Conservation (phyloP, 2,888 invertebrate genomes). For the Minunthozetes semirufus region DNA sequence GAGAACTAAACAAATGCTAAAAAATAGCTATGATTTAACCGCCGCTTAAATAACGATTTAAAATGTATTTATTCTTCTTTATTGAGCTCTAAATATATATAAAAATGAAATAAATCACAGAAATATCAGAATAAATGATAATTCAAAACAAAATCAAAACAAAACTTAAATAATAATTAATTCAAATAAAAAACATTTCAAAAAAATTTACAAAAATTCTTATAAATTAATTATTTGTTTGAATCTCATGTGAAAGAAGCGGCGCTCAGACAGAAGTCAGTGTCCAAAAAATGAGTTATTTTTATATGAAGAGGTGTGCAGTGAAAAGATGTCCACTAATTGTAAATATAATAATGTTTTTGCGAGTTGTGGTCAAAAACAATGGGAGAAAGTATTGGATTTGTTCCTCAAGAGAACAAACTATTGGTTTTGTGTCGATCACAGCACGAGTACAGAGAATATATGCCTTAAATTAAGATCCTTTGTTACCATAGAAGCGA, state of each 20-base stretch:
- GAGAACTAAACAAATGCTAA: background rate
- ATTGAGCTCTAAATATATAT: slow-evolving; percentile 14
- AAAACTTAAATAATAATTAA: background rate
- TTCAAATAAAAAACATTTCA: background rate
- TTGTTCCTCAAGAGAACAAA: background rate
- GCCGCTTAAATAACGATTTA: background rate
- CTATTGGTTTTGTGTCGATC: background rate
- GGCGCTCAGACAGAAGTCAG: background rate
- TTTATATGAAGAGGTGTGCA: background rate
- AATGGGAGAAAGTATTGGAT: background rate
- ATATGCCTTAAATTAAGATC: background rate
- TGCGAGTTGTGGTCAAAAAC: background rate
- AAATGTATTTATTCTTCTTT: background rate
- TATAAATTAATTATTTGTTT: background rate
- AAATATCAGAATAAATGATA: background rate
- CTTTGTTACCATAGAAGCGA: background rate
- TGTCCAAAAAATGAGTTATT: background rate
- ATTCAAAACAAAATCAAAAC: background rate
- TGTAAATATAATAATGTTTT: background rate
- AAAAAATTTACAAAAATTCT: background rate
- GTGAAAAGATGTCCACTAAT: background rate
- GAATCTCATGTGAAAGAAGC: background rate
- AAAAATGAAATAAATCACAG: background rate
- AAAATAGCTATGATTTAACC: slow-evolving; percentile 12
- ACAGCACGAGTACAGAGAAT: background rate